These are phyloP conservation scores for Hylaeus volcanicus DNA, from an alignment of 1,140 invertebrate genomes.

Conservation along the genomic window DNA sequence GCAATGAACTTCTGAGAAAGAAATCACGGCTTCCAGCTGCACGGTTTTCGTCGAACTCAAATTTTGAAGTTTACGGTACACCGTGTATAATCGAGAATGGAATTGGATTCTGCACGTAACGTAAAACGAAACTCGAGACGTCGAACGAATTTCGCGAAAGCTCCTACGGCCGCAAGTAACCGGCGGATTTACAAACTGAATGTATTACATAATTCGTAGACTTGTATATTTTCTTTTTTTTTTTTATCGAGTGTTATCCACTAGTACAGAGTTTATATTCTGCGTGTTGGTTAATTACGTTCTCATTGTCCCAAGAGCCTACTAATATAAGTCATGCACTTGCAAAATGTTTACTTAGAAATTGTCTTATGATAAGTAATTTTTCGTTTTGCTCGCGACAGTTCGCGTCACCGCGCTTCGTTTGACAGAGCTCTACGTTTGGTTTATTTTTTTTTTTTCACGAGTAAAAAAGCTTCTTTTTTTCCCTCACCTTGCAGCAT, in stretches of 20 bases:
- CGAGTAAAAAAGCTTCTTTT: conserved; percentile 73
- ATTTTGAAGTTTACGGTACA: no score
- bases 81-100: not conserved
- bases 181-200: conserved; percentile 66
- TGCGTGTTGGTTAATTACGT: conserved; percentile 52
- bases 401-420: conserved; percentile 51
- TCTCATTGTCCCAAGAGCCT: conserved; percentile 53
- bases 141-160: conserved; percentile 34
- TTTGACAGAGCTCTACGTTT: conserved; percentile 47
- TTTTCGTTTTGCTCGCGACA: conserved; percentile 57
- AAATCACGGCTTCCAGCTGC: no score
- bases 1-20: not conserved
- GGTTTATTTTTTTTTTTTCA: conserved; percentile 37
- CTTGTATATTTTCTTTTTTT: conserved; percentile 52
- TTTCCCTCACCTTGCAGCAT: conserved; percentile 43
- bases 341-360: conserved; percentile 74
- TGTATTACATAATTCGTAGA: conserved; percentile 59
- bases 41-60: not conserved
- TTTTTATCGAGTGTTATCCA: conserved; percentile 56
- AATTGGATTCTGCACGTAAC: not conserved
- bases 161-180: conserved; percentile 42
- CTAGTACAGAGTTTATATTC: conserved; percentile 65
- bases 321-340: conserved; percentile 64
- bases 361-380: conserved; percentile 64
- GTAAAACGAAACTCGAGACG: not conserved